Conservation (phyloP, 2,113 vertebrate genomes). For the Panthera tigris region DNA sequence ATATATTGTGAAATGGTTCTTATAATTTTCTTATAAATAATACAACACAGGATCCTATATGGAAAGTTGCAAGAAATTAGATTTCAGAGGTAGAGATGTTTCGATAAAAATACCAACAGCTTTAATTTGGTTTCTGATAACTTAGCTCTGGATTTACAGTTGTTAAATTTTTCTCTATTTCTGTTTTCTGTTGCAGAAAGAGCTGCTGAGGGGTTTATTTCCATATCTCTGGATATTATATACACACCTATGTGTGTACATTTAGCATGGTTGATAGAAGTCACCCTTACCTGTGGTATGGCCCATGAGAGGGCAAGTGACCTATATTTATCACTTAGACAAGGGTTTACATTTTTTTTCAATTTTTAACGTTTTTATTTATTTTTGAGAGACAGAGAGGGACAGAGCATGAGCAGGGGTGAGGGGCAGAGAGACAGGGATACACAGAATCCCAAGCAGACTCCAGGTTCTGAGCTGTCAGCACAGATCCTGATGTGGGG, state of each 20-base stretch:
- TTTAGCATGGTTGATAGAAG: neutral
- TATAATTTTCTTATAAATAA: slow-evolving; percentile 87
- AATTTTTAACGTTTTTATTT: too few relatives aligned
- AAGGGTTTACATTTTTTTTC: neutral
- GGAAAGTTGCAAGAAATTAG: slow-evolving; percentile 79
- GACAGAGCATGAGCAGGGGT: too few relatives aligned
- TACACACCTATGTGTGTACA: neutral
- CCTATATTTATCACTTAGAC: neutral
- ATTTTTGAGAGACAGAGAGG: too few relatives aligned
- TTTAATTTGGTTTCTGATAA: slow-evolving; percentile 77
- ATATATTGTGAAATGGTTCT: neutral
- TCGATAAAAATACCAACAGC: slow-evolving; percentile 71
- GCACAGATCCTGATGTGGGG: too few relatives aligned
- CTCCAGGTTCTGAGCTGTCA: too few relatives aligned
- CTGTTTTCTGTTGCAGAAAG: slow-evolving; percentile 42
- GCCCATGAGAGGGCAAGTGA: neutral
- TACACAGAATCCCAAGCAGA: too few relatives aligned
- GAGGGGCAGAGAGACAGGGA: too few relatives aligned
- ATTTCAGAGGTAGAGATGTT: slow-evolving; percentile 75
- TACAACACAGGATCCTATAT: slow-evolving; percentile 83
- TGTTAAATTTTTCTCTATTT: slow-evolving; percentile 67
- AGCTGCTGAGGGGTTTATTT: slow-evolving; percentile 37
- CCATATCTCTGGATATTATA: slow-evolving; percentile 9
- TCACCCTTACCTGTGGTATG: neutral
- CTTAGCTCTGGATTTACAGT: slow-evolving; percentile 58